Evolutionary conservation across 2,888 invertebrate species (phyloP).

Genomic region (Acanthococcus lagerstroemiae): DNA sequence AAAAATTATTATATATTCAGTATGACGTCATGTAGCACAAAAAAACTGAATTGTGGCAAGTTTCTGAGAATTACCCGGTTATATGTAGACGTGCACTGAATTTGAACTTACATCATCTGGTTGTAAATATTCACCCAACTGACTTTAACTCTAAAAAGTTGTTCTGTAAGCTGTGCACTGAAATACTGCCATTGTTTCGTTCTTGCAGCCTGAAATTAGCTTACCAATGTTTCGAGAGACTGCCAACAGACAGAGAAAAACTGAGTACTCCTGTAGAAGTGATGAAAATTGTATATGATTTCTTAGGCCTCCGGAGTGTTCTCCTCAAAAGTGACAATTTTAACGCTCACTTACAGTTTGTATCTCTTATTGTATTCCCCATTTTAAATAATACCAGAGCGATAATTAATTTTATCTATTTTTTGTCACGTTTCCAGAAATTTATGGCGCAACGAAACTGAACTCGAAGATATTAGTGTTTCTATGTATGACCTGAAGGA

Average conservation of each 20-base stretch:
- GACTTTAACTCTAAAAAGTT: no score
- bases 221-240: conserved; percentile 3
- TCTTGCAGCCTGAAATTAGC: conserved; percentile 4
- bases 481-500: neutral
- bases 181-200: no score
- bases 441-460: neutral
- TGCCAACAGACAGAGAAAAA: conserved; percentile 7
- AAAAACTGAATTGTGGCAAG: no score
- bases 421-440: neutral
- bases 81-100: no score
- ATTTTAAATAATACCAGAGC: no score
- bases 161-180: no score
- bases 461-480: neutral
- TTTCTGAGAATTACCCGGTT: no score
- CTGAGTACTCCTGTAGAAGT: conserved; percentile 11
- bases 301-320: neutral
- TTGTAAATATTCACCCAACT: no score
- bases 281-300: conserved; percentile 5
- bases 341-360: conserved; percentile 2
- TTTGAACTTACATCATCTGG: no score
- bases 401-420: no score
- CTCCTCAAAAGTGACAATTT: neutral
- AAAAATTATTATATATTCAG: no score
- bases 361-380: neutral
- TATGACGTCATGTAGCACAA: no score